A percentile compares a stretch with the other conserved stretches of the same genome.
Evolutionary conservation across 2,797 vertebrate species (phyloP).

Genomic region (Acipenser ruthenus): DNA sequence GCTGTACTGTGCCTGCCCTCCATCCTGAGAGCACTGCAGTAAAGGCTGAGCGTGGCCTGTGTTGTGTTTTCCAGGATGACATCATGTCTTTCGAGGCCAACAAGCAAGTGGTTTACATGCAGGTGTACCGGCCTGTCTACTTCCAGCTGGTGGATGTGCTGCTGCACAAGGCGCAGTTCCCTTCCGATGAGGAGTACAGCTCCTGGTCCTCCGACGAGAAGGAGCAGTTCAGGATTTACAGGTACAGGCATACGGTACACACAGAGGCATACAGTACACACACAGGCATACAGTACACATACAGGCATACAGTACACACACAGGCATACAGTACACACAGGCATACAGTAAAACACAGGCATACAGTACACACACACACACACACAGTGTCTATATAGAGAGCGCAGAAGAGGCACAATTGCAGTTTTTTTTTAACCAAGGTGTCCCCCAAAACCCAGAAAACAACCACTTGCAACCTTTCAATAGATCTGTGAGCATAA

Average conservation of each 20-base stretch:
- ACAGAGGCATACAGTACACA: neutral
- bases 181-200: conserved; percentile 87
- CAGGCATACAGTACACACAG: too few relatives aligned
- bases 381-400: too few relatives aligned
- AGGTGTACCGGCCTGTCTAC: conserved; percentile 93
- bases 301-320: too few relatives aligned
- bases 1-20: neutral
- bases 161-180: conserved; percentile 95
- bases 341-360: too few relatives aligned
- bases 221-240: conserved; percentile 97
- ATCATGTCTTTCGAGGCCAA: conserved; percentile 91
- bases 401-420: too few relatives aligned
- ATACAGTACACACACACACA: too few relatives aligned
- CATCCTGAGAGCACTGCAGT: neutral
- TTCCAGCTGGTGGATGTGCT: conserved; percentile 95
- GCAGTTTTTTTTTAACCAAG: too few relatives aligned
- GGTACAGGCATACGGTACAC: conserved; percentile 46
- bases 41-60: neutral
- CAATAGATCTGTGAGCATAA: too few relatives aligned
- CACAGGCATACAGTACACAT: too few relatives aligned
- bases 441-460: too few relatives aligned
- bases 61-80: conserved; percentile 70
- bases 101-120: conserved; percentile 88
- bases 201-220: conserved; percentile 96
- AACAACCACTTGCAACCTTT: too few relatives aligned